Base-by-base conservation (phyloP, 2,888 invertebrate genomes). In the Synergus umbraculus region DNA sequence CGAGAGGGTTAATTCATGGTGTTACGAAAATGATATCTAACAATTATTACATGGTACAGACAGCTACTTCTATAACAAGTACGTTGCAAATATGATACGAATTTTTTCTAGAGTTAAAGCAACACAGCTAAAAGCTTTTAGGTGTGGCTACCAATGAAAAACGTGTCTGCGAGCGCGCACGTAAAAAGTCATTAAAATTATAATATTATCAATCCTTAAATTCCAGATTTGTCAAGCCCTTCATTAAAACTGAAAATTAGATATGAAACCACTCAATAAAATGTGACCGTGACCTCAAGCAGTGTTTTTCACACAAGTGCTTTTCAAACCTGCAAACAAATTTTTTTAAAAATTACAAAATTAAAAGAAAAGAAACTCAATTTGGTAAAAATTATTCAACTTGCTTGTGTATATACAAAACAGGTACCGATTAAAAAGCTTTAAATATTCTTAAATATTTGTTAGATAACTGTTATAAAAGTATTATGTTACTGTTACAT, bases 41-140 rank as follows among this genome's bases (percentile, higher is more conserved):
- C 78, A 79, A 79, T 77, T 78, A 76, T 85, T 80, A 88, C 85
- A 89, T 87, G 84, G 85, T 84, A 88, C 88, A 89, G 85, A 90
- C 87, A 89, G 88, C 89, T 88, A 90, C 87, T 87, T 87, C 89
- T 90, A 89, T 88, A 86, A 84, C 84, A 88, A 87, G 84, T 86
- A 86, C 84, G 84, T 79, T 81, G 84, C 86, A 86, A 85, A 78
- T 85, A 86, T 85, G 83, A 82, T 85, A 84, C 82, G 84, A 80
- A 76, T 85, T 85, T 83, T 85, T 85, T 85, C 85, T 88, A 88
- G 87, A 90, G 85, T 89, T 88, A 89, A 91, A 91, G 91, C 91
- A 87, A 90, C 90, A 91, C 87, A 90, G 89, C 90, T 90, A 89
- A 81, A 90, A 89, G 88, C 90, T 89, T 84, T 86, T 85, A 69